Evolutionary conservation across 2,797 vertebrate genomes (phyloP), one percentile per base, ranked within the genome.

Genomic region (Pterois miles): DNA sequence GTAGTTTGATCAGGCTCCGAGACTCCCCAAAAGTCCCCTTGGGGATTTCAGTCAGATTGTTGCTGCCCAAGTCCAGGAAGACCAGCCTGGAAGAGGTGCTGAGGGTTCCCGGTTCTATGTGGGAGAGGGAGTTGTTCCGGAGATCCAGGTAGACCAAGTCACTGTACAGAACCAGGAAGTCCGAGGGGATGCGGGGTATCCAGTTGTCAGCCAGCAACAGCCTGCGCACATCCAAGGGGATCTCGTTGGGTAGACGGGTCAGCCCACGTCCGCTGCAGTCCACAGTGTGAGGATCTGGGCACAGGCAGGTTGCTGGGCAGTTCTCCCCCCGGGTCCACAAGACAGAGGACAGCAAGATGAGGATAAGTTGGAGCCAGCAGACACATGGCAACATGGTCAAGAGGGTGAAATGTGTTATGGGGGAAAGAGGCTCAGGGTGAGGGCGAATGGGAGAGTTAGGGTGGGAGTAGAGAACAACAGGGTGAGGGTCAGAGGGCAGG

Each of bases 81-180:
- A 98, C 97, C 86, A 99, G 95, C 85, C 97, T 96, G 90, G 96
- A 96, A 3, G 97, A 97, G 72, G 96, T 97, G 94, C 97, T 96
- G 85, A 99, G 97, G 11, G 97, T 98, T 75, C 98, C 98, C 5
- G 96, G 96, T 87, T 97, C 96, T 82, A 99, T 96, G 72, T 95
- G 87, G 77, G 96, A 96, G 56, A 99, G 95, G 1, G 98, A 96
- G 92, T 99, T 99, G 94, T 99, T 99, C 87, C 98, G 95, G 78
- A 99, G 96, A 93, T 99, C 98, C 94, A 99, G 84, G 92, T 98
- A 99, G 65, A 99, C 96, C 88, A 99, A 93, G 91, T 99, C 98
- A 52, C 97, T 97, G 85, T 98, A 97, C 87, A 98, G 97, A 78
- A 99, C 96, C 83, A 99, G 96, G 89, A 99, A 98, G 93, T 98